Percentiles rank a stretch among this genome's conserved stretches.
Conservation (phyloP, 2,113 vertebrate genomes). For the Tyto alba region DNA sequence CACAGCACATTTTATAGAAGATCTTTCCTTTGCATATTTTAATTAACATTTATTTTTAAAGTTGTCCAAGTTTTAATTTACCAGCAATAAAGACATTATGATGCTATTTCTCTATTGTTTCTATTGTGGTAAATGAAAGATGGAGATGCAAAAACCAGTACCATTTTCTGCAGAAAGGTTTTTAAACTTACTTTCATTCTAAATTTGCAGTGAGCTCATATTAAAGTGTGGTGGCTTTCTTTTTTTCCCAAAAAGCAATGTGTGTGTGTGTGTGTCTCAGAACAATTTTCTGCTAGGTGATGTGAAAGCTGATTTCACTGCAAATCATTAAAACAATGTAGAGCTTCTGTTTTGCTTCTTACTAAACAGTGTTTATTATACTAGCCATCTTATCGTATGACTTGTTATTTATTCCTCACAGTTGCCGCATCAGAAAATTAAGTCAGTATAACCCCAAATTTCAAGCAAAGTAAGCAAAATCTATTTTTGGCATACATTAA, state of each 20-base stretch:
- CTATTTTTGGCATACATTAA: neutral
- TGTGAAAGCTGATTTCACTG: neutral
- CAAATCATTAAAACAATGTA: neutral
- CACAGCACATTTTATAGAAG: neutral
- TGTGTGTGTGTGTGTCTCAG: neutral
- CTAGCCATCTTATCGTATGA: neutral
- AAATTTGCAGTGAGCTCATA: neutral
- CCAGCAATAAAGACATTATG: neutral
- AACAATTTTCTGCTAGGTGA: neutral
- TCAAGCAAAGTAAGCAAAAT: conserved; percentile 33
- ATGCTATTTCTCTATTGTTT: neutral
- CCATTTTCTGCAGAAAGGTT: neutral
- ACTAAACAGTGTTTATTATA: neutral
- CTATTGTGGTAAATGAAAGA: neutral
- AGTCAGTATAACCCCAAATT: neutral
- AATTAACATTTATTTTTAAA: neutral
- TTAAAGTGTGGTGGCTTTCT: neutral
- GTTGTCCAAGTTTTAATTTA: neutral
- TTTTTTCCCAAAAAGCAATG: neutral
- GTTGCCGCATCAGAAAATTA: neutral
- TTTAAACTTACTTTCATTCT: neutral
- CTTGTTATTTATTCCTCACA: neutral
- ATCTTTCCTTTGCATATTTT: neutral
- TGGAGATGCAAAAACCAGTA: neutral
- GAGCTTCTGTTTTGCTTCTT: neutral